These are phyloP conservation scores for Hirudinaria manillensis DNA, from an alignment of 2,888 invertebrate genomes.

Conservation along the genomic window DNA sequence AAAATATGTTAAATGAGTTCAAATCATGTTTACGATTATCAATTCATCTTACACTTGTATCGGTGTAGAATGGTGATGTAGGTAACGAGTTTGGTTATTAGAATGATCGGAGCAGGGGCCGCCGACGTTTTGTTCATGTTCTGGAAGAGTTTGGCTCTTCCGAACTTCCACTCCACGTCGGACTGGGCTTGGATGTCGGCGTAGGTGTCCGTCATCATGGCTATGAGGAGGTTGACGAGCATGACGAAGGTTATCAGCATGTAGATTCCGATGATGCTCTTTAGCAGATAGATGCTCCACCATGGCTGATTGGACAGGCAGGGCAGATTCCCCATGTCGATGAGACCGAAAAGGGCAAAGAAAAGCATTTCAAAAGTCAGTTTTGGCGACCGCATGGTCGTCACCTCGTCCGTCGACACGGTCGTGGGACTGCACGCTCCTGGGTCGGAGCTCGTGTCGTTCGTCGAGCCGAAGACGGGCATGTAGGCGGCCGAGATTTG, in stretches of 20 bases:
- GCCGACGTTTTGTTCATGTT: constrained; percentile 96
- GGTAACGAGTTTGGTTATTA: constrained; percentile 69
- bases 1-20: too few species aligned
- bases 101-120: constrained; percentile 92
- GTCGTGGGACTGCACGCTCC: background rate
- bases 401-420: background rate
- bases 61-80: constrained; percentile 48
- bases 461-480: constrained; percentile 60
- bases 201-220: constrained; percentile 99
- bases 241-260: constrained; percentile 96
- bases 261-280: constrained; percentile 82
- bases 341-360: constrained; percentile 94
- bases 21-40: too few species aligned
- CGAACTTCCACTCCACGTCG: constrained; percentile 99
- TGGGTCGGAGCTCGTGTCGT: background rate
- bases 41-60: constrained; percentile 44
- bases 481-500: constrained; percentile 60
- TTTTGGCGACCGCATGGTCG: background rate
- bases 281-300: constrained; percentile 55
- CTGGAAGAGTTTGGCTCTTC: constrained; percentile 90
- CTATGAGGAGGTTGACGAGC: constrained; percentile 95
- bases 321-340: constrained; percentile 60
- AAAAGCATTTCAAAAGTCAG: constrained; percentile 92
- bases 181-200: constrained; percentile 98
- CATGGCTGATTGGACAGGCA: constrained; percentile 56